Evolutionary conservation across 2,888 invertebrate species (phyloP).

Genomic region (Erebia aethiops): DNA sequence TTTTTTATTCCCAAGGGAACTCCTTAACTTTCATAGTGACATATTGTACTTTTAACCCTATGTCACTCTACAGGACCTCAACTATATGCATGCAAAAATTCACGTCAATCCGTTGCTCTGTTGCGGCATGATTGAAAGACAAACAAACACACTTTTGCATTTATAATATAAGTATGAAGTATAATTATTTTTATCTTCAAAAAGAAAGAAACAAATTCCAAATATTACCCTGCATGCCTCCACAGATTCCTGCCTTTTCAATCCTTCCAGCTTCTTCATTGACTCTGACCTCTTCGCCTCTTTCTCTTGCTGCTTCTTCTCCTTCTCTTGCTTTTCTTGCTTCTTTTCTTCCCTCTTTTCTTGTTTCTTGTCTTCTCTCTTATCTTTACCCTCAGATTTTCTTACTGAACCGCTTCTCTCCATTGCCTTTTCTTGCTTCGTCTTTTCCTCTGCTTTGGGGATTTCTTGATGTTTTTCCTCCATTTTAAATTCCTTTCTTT

Average conservation of each 20-base stretch:
- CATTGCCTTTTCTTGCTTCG: constrained; percentile 50
- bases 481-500: constrained; percentile 50
- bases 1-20: no score
- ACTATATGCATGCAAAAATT: no score
- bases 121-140: no score
- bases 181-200: not conserved
- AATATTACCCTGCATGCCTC: constrained; percentile 64
- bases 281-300: constrained; percentile 68
- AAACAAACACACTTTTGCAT: no score
- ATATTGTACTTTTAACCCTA: no score
- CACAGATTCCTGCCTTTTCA: constrained; percentile 72
- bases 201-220: not conserved
- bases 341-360: constrained; percentile 56
- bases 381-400: constrained; percentile 50
- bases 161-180: no score
- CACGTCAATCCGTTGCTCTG: no score
- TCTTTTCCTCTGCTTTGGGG: constrained; percentile 46
- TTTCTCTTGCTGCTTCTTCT: constrained; percentile 52
- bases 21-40: no score
- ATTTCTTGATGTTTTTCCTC: constrained; percentile 48
- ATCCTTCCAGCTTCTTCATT: constrained; percentile 61
- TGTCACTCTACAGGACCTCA: no score
- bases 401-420: constrained; percentile 65
- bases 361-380: constrained; percentile 56
- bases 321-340: constrained; percentile 63